Evolutionary conservation across 2,113 vertebrate species (phyloP), one percentile per base, ranked within the genome.

Genomic region (Brachyistius frenatus): DNA sequence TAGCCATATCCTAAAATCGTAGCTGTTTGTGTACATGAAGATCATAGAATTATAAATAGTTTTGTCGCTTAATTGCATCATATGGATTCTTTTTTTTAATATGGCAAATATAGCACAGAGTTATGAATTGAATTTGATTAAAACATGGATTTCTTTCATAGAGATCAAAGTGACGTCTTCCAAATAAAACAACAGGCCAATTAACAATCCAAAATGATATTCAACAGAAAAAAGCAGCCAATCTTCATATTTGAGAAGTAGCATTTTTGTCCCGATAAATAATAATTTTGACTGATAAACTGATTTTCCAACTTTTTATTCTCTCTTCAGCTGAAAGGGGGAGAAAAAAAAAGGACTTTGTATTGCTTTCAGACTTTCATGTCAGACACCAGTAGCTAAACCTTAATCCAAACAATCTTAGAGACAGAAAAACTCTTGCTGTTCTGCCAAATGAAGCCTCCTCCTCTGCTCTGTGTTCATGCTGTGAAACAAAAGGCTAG

Each of bases 401-500:
- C 52, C 58, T 47, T 39, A 66, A 83, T 78, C 78, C 76, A 87
- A 84, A 85, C 65, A 77, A 31, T 78, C 46, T 78, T 36, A 11
- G 50, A 68, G 62, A 81, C 76, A 64, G 70, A 80, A 53, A 58
- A 65, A 77, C 65, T 75, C 64, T 30, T 11, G 58, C 73, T 78
- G 30, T 5, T 11, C 46, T 81, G 73, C 73, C 80, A 85, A 78
- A 79, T 53, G 68, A 85, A 90, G 79, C 85, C 61, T 83, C 81
- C 79, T 83, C 66, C 80, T 85, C 86, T 57, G 58, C 32, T 84
- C 72, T 65, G 75, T 76, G 92, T 78, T 87, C 87, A 86, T 50
- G 81, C 86, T 76, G 85, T 46, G 81, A 88, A 86, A 92, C 88
- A 91, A 92, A 91, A 91, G 87, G 76, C 89, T 82, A 88, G 84